These are phyloP conservation scores for Bradynema listronoti DNA, from an alignment of 1,140 invertebrate genomes.

Conservation along the genomic window DNA sequence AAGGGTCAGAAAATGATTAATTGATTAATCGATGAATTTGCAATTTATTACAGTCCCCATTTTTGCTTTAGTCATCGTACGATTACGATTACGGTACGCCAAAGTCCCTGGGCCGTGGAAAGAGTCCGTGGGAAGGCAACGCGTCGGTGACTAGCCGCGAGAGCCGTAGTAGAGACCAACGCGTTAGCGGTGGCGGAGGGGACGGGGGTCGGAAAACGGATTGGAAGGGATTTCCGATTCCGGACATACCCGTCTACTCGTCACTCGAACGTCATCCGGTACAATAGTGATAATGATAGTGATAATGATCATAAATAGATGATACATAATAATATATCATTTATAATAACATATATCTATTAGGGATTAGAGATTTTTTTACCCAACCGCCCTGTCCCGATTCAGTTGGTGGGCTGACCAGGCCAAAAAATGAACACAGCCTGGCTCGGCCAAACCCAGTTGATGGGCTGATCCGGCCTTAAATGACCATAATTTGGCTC, in stretches of 20 bases:
- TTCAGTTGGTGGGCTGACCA: too few species aligned
- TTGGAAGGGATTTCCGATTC: conserved; percentile 12
- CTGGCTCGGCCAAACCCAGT: too few species aligned
- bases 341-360: too few species aligned
- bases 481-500: too few species aligned
- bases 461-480: too few species aligned
- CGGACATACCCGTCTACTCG: conserved; percentile 31
- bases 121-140: conserved; percentile 13
- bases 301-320: too few species aligned
- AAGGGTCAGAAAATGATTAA: conserved; percentile 3
- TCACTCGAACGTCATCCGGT: conserved; percentile 28
- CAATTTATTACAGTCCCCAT: not conserved
- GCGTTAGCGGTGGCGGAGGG: not conserved
- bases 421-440: too few species aligned
- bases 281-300: too few species aligned
- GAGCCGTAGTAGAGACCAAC: too few species aligned
- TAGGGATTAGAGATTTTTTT: too few species aligned
- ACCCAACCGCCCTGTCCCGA: too few species aligned
- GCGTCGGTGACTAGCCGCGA: not conserved
- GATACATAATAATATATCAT: too few species aligned
- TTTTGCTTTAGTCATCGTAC: not conserved
- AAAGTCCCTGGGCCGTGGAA: not conserved
- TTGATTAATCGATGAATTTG: not conserved
- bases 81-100: not conserved
- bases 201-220: conserved; percentile 3